Conservation (phyloP, 1,140 invertebrate genomes). For the Orius laevigatus region DNA sequence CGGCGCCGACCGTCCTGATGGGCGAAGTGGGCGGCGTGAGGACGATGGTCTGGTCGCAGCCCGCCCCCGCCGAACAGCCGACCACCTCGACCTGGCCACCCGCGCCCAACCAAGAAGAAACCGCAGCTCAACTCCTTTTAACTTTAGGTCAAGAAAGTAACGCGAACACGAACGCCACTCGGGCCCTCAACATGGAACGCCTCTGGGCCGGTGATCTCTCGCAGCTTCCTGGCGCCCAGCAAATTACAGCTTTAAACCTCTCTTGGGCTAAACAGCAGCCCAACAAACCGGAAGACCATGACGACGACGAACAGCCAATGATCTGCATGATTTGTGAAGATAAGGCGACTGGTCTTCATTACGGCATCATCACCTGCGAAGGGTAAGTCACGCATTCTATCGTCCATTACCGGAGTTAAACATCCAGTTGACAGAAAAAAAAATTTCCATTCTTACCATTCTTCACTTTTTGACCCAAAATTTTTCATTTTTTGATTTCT, state of each 20-base stretch:
- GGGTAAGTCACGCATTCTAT: constrained; percentile 39
- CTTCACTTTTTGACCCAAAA: too few relatives aligned
- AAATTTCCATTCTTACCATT: too few relatives aligned
- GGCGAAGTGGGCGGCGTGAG: constrained; percentile 76
- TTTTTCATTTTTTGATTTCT: too few relatives aligned
- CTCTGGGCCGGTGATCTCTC: constrained; percentile 74
- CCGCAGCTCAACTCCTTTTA: constrained; percentile 62
- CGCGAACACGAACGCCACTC: constrained; percentile 14
- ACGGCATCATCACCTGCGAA: constrained; percentile 95
- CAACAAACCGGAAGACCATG: constrained; percentile 36
- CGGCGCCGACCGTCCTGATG: constrained; percentile 77
- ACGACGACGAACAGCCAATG: constrained; percentile 84
- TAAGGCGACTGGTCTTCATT: constrained; percentile 91
- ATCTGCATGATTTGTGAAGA: constrained; percentile 98
- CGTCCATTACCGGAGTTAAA: neutral
- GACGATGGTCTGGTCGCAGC: constrained; percentile 79
- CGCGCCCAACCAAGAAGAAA: constrained; percentile 44
- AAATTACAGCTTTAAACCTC: constrained; percentile 55
- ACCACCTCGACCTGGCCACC: constrained; percentile 18
- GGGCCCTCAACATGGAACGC: constrained; percentile 68
- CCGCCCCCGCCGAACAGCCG: constrained; percentile 28
- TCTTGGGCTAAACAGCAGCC: constrained; percentile 21
- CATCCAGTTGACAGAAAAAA: too few relatives aligned
- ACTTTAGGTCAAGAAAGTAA: constrained; percentile 33
- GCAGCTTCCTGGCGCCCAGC: constrained; percentile 63